phyloP scores from a whole-genome alignment of 2,888 invertebrate species.

The Cephus runcator region DNA sequence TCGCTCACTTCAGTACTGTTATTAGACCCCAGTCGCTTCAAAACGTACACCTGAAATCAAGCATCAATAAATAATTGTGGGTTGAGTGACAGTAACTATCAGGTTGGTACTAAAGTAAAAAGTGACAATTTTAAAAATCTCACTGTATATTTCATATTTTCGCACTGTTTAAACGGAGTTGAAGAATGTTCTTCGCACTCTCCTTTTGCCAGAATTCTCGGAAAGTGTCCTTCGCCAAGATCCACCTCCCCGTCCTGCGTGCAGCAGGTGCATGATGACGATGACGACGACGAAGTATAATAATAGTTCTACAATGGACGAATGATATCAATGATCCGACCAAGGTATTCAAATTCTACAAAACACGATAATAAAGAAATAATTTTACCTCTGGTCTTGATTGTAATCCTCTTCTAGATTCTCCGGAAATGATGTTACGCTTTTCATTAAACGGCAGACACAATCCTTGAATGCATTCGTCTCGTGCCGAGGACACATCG shows the following conservation, averaged over 20 bases:
- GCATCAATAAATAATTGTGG: slow-evolving; percentile 12
- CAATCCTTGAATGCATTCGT: neutral
- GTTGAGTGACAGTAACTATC: neutral
- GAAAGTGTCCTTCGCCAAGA: slow-evolving; percentile 47
- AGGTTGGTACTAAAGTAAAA: neutral
- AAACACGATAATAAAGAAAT: neutral
- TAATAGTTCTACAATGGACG: neutral
- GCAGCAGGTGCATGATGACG: slow-evolving; percentile 41
- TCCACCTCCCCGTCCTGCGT: slow-evolving; percentile 40
- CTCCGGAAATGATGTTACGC: neutral
- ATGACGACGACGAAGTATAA: neutral
- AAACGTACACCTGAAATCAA: slow-evolving; percentile 38
- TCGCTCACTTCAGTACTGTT: slow-evolving; percentile 19
- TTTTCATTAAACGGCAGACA: neutral
- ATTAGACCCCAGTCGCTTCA: slow-evolving; percentile 37
- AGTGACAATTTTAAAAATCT: slow-evolving; percentile 9
- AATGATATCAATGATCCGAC: neutral
- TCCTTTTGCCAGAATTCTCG: slow-evolving; percentile 43
- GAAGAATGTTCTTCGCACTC: slow-evolving; percentile 28
- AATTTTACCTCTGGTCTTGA: neutral
- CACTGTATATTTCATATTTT: slow-evolving; percentile 43
- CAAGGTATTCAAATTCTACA: neutral
- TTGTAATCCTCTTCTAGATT: neutral
- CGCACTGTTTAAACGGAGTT: slow-evolving; percentile 37
- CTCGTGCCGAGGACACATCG: neutral